phyloP scores from a whole-genome alignment of 2,888 invertebrate species.

The Zonitis immaculata region DNA sequence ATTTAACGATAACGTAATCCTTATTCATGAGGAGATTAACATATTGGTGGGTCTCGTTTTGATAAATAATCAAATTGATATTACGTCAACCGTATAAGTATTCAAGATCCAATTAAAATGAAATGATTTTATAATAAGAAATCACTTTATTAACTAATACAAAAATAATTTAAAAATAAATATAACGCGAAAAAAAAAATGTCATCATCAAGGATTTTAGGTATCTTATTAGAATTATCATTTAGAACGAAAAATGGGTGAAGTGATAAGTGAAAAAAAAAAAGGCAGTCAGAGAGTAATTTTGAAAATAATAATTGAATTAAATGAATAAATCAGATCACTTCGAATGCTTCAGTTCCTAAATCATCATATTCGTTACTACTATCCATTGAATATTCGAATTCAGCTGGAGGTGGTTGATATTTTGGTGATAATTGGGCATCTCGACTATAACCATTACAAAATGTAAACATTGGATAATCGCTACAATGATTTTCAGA shows the following conservation, averaged over 20 bases:
- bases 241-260: background rate
- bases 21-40: no score
- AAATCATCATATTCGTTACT: conserved; percentile 58
- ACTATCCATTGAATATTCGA: conserved; percentile 46
- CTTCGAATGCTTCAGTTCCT: conserved; percentile 69
- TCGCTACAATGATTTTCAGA: conserved; percentile 53
- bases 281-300: background rate
- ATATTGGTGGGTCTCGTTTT: no score
- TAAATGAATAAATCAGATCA: background rate
- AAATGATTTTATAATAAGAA: background rate
- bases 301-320: background rate
- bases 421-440: conserved; percentile 35
- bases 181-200: background rate
- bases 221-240: background rate
- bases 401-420: conserved; percentile 35
- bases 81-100: background rate
- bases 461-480: conserved; percentile 81
- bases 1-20: no score
- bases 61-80: background rate
- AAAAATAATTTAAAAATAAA: conserved; percentile 6
- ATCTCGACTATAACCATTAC: conserved; percentile 65
- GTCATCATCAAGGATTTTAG: background rate
- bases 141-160: conserved; percentile 2
- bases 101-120: no score
- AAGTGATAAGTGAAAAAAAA: no score